Conservation (phyloP, 2,888 invertebrate species). For the Belgica antarctica region DNA sequence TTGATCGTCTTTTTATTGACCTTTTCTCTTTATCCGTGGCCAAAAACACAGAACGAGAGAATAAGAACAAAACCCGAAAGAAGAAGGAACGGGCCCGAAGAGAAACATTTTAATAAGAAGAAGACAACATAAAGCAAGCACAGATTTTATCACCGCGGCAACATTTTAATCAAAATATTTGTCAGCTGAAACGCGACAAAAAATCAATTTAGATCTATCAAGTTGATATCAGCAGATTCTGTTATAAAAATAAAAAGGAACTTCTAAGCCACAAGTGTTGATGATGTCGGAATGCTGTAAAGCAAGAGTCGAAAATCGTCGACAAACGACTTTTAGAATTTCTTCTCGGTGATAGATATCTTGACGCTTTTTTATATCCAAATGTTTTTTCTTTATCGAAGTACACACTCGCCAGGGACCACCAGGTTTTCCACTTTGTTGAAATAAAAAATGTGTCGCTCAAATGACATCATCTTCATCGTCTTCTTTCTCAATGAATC, state of each 20-base stretch:
- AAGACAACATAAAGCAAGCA: conserved; percentile 7
- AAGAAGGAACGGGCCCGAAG: not conserved
- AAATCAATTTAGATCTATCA: conserved; percentile 44
- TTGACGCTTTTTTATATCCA: conserved; percentile 19
- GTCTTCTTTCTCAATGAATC: not conserved
- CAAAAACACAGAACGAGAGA: not conserved
- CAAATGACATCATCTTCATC: not conserved
- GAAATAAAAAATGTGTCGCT: not conserved
- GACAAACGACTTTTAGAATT: not conserved
- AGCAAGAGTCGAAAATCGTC: not conserved
- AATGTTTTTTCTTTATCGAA: no score
- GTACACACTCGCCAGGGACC: conserved; percentile 20
- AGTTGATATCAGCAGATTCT: no score
- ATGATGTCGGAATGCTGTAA: not conserved
- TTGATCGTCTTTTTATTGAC: conserved; percentile 42
- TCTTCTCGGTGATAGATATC: not conserved
- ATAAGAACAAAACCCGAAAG: conserved; percentile 6
- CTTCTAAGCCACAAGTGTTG: not conserved
- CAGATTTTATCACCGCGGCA: conserved; percentile 3
- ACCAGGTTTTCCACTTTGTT: not conserved
- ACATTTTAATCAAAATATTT: conserved; percentile 44
- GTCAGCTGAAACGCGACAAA: conserved; percentile 44
- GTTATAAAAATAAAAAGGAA: conserved; percentile 33
- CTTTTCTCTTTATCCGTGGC: conserved; percentile 18
- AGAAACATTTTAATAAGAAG: conserved; percentile 14